These are phyloP conservation scores for Orthonevra nobilis DNA, from an alignment of 2,888 invertebrate genomes.

Conservation along the genomic window DNA sequence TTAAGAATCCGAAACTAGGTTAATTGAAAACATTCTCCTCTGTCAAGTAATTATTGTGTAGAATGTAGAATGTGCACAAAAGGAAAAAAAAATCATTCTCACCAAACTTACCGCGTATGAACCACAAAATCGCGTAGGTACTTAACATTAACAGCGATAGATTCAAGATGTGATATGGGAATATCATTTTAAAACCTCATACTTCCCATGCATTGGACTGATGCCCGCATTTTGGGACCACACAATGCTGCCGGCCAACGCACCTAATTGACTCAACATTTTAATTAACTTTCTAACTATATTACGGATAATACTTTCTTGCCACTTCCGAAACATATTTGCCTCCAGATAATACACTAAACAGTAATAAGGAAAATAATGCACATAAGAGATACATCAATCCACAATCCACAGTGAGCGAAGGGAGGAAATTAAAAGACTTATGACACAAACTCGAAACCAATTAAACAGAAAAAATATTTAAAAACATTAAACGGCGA, in stretches of 20 bases:
- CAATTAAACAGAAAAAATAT: conserved; percentile 69
- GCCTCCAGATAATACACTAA: conserved; percentile 26
- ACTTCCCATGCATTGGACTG: conserved; percentile 5
- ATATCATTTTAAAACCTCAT: conserved; percentile 9
- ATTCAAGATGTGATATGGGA: conserved; percentile 44
- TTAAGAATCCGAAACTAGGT: no score
- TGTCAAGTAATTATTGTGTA: no score
- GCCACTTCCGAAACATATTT: conserved; percentile 62
- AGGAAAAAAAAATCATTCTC: no score
- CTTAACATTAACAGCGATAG: conserved; percentile 28
- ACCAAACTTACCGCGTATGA: not conserved
- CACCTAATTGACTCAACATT: conserved; percentile 64
- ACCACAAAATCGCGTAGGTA: conserved; percentile 11
- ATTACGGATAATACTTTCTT: conserved; percentile 53
- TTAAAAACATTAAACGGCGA: conserved; percentile 60
- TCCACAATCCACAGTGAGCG: not conserved
- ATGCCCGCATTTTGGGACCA: conserved; percentile 41
- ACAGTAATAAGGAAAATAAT: conserved; percentile 15
- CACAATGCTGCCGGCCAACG: conserved; percentile 34
- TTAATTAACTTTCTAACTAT: conserved; percentile 64
- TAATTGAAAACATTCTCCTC: no score
- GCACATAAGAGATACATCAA: conserved; percentile 14
- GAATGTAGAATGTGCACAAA: no score
- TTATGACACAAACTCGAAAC: conserved; percentile 66
- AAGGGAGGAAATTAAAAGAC: conserved; percentile 60